Percentiles rank a stretch among this genome's conserved stretches.
phyloP scores from a whole-genome alignment of 2,113 vertebrate genomes.

The Shinisaurus crocodilurus region DNA sequence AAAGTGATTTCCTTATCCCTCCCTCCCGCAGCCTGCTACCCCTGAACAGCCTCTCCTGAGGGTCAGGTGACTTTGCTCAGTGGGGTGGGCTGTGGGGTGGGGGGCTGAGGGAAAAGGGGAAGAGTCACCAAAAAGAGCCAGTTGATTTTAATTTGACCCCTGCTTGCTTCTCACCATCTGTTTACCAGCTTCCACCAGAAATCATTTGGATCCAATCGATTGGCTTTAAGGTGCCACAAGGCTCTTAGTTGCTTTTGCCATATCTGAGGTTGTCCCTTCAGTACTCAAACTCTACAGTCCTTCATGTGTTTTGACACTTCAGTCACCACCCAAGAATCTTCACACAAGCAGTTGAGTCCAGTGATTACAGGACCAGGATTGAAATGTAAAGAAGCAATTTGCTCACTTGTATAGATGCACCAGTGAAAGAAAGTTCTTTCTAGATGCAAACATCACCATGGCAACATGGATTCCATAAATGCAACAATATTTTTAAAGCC shows the following conservation, averaged over 20 bases:
- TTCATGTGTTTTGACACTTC: not conserved
- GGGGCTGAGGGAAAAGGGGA: too few relatives aligned
- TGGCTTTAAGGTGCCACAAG: not conserved
- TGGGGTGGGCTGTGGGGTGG: too few relatives aligned
- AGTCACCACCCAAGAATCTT: not conserved
- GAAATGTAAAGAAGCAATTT: not conserved
- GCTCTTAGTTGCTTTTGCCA: not conserved
- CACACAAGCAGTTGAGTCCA: conserved; percentile 7
- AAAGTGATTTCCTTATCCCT: too few relatives aligned
- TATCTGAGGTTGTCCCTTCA: not conserved
- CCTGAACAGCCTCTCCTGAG: too few relatives aligned
- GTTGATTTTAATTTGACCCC: too few relatives aligned
- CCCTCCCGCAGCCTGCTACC: too few relatives aligned
- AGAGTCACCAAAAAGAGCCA: too few relatives aligned
- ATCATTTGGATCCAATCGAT: not conserved
- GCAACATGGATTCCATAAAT: not conserved
- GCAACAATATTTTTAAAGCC: not conserved
- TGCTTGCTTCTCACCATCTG: too few relatives aligned
- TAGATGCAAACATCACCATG: not conserved
- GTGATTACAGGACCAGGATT: not conserved
- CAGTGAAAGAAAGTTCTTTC: conserved; percentile 10
- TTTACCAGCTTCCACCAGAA: not conserved
- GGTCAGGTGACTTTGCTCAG: too few relatives aligned
- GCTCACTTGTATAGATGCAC: conserved; percentile 17
- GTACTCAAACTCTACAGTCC: not conserved